Conservation (phyloP, 2,113 vertebrate species). For the Silurus meridionalis region DNA sequence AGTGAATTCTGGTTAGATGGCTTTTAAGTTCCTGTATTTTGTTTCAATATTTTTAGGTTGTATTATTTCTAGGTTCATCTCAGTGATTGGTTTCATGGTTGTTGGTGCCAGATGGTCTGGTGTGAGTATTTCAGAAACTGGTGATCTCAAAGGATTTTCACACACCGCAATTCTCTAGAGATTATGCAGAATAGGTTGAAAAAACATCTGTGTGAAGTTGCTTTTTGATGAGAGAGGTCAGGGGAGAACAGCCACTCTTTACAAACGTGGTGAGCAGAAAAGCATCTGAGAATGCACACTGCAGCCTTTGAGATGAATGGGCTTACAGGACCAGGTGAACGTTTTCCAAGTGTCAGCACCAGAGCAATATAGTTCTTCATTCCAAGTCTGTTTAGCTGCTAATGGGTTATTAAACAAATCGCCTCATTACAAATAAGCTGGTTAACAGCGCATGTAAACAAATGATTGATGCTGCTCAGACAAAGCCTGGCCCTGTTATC, state of each 20-base stretch:
- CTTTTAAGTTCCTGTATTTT: neutral
- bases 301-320: no score
- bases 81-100: neutral
- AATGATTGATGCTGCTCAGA: constrained; percentile 24
- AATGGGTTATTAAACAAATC: constrained; percentile 12
- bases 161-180: no score
- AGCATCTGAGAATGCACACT: neutral
- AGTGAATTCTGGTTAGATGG: neutral
- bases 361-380: neutral
- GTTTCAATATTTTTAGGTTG: neutral
- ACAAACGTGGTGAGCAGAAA: neutral
- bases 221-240: neutral
- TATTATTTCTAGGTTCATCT: neutral
- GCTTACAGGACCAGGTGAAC: neutral
- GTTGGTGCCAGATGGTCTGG: neutral
- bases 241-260: neutral
- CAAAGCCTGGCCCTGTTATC: constrained; percentile 41
- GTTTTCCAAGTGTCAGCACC: neutral
- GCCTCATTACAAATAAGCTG: neutral
- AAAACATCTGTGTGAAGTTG: neutral
- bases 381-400: neutral
- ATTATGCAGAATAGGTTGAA: neutral
- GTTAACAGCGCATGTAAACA: constrained; percentile 33
- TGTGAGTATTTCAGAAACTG: neutral
- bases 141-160: neutral